Evolutionary conservation across 2,113 vertebrate genomes (phyloP), one percentile per base, ranked within the genome.

Genomic region (Dryoscopus gambensis): DNA sequence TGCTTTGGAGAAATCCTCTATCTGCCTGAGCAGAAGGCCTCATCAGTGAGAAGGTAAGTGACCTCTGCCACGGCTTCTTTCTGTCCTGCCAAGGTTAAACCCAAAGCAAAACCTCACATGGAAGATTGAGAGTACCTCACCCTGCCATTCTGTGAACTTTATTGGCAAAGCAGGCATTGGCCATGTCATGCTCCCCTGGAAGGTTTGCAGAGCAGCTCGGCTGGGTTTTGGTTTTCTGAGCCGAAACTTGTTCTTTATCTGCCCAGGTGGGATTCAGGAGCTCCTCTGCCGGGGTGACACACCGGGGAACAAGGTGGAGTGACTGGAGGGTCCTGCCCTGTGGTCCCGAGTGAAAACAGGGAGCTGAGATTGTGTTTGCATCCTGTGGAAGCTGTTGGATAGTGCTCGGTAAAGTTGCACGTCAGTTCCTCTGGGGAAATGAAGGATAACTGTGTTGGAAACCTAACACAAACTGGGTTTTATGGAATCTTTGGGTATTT

Each of bases 91-190:
- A 18, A 12, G 31, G 8, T 68, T 23, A 24, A 63, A 67, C 44
- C 8, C 21, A 50, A 40, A 63, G 17, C 18, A 42, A 63, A 68
- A 11, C 23, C 9, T 84, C 57, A 5, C 4, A 3, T 0, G 4
- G 16, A 31, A 60, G 37, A 13, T 2, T 57, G 33, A 71, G 35
- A 13, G 40, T 13, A 40, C 17, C 39, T 63, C 9, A 7, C 5
- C 6, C 39, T 39, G 30, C 40, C 7, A 10, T 5, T 62, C 42
- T n/a, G 68, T 55, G 18, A 24, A 5, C 7, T 56, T 20, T 3
- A 24, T 27, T 20, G 28, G 6, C 39, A 35, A 24, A 37, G n/a
- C 39, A n/a, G 11, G 3, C 0, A 0, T 31, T 28, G 73, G 31
- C 49, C 60, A 10, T 23, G 30, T 6, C 16, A 5, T 5, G 24